A percentile compares a stretch with the other conserved stretches of the same genome.
These are phyloP conservation scores for Halotydeus destructor DNA, from an alignment of 1,140 invertebrate genomes.

Conservation along the genomic window DNA sequence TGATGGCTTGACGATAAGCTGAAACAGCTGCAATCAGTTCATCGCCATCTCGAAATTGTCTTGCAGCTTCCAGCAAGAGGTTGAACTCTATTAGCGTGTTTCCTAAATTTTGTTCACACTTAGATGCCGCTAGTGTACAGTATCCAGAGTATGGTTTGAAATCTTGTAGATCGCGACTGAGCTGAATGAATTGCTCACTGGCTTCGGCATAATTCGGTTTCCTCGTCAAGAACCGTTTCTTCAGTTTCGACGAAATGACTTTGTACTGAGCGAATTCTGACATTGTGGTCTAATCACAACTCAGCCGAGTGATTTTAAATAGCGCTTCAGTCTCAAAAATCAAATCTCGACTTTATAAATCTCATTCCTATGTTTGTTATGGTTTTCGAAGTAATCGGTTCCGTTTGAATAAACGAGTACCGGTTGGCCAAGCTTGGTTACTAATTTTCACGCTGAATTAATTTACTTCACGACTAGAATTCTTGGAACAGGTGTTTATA, in stretches of 20 bases:
- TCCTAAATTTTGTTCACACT: conserved; percentile 9
- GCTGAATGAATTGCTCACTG: conserved; percentile 2
- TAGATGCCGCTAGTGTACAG: conserved; percentile 10
- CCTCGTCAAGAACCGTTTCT: conserved; percentile 11
- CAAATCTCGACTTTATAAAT: no score
- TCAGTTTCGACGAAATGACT: conserved; percentile 5
- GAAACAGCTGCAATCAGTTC: conserved; percentile 13
- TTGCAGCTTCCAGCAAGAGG: conserved; percentile 7
- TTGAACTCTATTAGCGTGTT: conserved; percentile 5
- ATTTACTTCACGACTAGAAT: no score
- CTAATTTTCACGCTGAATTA: no score
- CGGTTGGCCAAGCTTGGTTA: no score
- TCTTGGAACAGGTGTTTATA: no score
- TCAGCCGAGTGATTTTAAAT: no score
- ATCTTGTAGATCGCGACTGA: conserved; percentile 7
- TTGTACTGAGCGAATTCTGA: conserved; percentile 9
- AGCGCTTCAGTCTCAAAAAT: no score
- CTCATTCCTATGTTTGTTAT: no score
- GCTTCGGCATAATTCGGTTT: conserved; percentile 11
- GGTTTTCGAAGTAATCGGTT: no score
- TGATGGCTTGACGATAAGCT: conserved; percentile 10
- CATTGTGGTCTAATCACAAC: no score
- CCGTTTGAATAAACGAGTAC: no score
- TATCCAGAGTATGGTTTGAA: conserved; percentile 12
- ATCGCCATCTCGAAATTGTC: conserved; percentile 6